Evolutionary conservation across 2,888 invertebrate species (phyloP).

Genomic region (Taphrorychus bicolor): DNA sequence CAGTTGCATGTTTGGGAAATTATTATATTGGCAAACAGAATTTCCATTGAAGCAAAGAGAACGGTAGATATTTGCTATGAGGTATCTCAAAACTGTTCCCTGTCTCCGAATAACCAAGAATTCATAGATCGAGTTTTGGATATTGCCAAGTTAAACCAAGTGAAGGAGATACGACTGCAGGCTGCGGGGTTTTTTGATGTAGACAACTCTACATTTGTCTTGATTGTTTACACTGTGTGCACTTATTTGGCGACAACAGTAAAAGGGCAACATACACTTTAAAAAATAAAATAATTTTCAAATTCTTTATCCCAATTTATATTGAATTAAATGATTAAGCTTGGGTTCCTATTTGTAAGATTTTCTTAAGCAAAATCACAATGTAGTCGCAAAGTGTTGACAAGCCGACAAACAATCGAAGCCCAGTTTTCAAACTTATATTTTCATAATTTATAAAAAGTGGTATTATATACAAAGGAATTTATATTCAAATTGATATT

Average conservation of each 20-base stretch:
- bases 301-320: no score
- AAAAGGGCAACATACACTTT: no score
- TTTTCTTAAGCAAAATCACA: no score
- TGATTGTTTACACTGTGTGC: background rate
- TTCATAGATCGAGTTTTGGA: background rate
- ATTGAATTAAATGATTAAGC: no score
- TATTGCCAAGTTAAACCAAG: background rate
- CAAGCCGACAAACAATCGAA: no score
- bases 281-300: no score
- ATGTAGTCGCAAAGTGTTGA: no score
- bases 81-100: background rate
- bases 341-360: no score
- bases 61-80: background rate
- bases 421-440: no score
- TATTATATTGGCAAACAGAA: background rate
- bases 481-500: no score
- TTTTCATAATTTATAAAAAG: no score
- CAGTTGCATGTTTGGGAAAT: background rate
- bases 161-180: background rate
- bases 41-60: background rate
- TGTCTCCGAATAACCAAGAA: background rate
- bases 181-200: background rate
- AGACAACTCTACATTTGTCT: background rate
- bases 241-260: background rate
- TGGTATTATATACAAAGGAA: no score